These are phyloP conservation scores for Lamprologus sp. DNA, from an alignment of 2,113 vertebrate species.

Conservation along the genomic window DNA sequence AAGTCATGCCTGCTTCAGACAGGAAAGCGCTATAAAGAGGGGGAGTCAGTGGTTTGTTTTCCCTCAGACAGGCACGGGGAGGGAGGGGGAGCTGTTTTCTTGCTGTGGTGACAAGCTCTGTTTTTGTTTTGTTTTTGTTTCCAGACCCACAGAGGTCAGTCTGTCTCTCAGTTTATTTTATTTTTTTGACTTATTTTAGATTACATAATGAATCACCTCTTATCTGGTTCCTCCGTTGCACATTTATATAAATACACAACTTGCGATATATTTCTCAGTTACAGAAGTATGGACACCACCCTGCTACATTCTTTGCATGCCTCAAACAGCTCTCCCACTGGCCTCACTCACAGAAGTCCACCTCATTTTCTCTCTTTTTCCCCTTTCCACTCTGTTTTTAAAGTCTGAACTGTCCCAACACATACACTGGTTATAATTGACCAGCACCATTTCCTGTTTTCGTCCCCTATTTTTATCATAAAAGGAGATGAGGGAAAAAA, in stretches of 20 bases:
- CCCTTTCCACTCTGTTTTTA: neutral
- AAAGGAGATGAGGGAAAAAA: rapidly evolving
- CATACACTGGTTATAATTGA: neutral
- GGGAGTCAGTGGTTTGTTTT: conserved; percentile 37
- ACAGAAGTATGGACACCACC: conserved; percentile 36
- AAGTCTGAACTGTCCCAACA: neutral
- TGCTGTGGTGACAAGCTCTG: conserved; percentile 2
- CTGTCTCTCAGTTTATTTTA: neutral
- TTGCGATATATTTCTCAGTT: neutral
- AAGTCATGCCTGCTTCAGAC: conserved; percentile 23
- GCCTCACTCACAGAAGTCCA: neutral
- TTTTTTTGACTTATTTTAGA: conserved; percentile 33
- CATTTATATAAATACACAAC: neutral
- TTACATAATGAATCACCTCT: conserved; percentile 3
- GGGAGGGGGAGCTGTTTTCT: conserved; percentile 1
- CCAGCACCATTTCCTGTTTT: neutral
- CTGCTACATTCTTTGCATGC: conserved; percentile 61
- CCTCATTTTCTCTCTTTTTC: neutral
- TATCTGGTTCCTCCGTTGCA: neutral
- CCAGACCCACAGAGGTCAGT: neutral
- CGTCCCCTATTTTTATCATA: neutral
- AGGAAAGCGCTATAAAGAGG: conserved; percentile 8
- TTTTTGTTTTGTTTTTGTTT: neutral
- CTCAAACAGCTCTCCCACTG: conserved; percentile 38
- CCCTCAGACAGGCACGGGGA: neutral